Conservation (phyloP, 2,797 vertebrate species). For the Coracias cyanogaster region DNA sequence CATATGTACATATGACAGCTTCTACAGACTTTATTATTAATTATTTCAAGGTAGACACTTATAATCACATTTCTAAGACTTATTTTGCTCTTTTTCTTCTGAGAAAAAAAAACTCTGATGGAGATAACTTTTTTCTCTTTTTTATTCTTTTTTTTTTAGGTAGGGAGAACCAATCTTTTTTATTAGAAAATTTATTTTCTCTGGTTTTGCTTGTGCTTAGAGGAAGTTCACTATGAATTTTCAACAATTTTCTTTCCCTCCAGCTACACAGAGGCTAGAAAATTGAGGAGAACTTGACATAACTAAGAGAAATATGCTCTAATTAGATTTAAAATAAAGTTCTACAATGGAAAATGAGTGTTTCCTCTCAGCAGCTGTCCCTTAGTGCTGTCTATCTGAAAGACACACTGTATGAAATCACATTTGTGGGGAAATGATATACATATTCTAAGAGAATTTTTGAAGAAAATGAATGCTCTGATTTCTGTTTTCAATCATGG, state of each 20-base stretch:
- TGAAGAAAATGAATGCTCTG: background rate
- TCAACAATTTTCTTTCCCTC: background rate
- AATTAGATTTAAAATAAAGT: background rate
- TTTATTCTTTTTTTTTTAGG: background rate
- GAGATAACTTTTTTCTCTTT: background rate
- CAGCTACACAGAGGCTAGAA: background rate
- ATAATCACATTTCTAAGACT: background rate
- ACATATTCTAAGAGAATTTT: background rate
- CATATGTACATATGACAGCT: conserved; percentile 34
- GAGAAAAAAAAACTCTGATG: background rate
- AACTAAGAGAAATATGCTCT: background rate
- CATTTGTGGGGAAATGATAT: background rate
- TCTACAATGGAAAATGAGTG: background rate
- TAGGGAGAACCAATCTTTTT: background rate
- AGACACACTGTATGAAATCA: background rate
- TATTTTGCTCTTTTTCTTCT: background rate
- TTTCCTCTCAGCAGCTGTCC: background rate
- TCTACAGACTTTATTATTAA: conserved; percentile 48
- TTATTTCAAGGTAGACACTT: conserved; percentile 43
- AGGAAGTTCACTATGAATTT: background rate
- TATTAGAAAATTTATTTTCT: background rate
- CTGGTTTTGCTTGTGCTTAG: background rate
- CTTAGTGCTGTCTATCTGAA: background rate
- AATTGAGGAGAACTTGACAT: background rate
- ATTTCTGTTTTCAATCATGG: background rate